Evolutionary conservation across 2,888 invertebrate genomes (phyloP), one percentile per base, ranked within the genome.

Genomic region (Hyposoter didymator): DNA sequence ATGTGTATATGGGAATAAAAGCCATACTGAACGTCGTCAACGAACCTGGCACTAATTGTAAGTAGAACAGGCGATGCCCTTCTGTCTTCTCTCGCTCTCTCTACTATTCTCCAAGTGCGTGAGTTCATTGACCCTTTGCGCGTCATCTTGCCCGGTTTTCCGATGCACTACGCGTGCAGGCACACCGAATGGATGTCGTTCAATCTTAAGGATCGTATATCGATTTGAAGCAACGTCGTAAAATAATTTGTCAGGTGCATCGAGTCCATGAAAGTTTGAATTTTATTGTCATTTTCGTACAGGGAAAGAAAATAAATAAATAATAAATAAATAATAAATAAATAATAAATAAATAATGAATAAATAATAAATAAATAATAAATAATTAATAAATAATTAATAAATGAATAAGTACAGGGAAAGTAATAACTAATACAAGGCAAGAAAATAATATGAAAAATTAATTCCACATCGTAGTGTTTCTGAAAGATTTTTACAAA

Each of bases 61-160:
- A 85, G 83, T 85, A 83, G 83, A 83, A 82, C 85, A 69, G 78
- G 76, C 80, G 73, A 83, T 83, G 84, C 85, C 52, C 83, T 83
- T 81, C 86, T 76, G 73, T 70, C 52, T 66, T 39, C 62, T 45
- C 81, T 84, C 74, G 64, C 76, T 75, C 59, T 82, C 66, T 45
- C 28, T 28, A 2, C 80, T 86, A 88, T 79, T 66, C n/a, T 17
- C 39, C 19, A 6, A 22, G 39, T 43, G 35, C 28, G 49, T 6
- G 52, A 49, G 85, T 72, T 85, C 85, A 78, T 83, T 76, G 83
- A 85, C 79, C 85, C 85, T 62, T 55, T 32, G 43, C 45, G 49
- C 67, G 39, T 73, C 52, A 73, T 79, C 64, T 79, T 76, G 32
- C 49, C 43, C 55, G 1, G 64, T 70, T 72, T 32, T 47, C 4